Evolutionary conservation across 2,797 vertebrate genomes (phyloP), one percentile per base, ranked within the genome.

Genomic region (Psittacula echo): DNA sequence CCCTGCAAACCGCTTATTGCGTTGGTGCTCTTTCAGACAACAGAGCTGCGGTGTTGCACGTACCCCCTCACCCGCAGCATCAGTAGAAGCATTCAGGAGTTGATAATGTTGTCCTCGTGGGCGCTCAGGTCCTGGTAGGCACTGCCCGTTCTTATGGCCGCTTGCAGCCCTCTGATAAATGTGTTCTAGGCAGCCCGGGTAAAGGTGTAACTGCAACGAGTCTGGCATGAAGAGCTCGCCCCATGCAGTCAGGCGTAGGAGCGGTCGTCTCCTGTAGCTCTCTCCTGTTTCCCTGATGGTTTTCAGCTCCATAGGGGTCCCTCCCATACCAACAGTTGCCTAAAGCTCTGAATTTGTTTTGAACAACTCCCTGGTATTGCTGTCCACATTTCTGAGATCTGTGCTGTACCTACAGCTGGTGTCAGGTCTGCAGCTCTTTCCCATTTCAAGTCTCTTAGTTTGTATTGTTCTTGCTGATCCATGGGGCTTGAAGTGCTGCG

Each of bases 381-480:
- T 32, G 48, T 3, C 27, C 21, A 9, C 10, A 0, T 32, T 48
- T 58, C 53, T 39, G 26, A 67, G 54, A 24, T 19, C 66, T 50
- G 7, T 0, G 0, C 29, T 5, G 34, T 37, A 30, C 56, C 47
- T 42, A 48, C 24, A 45, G 74, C 10, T 4, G 9, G 39, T 0
- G 17, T 16, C 53, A 37, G 34, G 1, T 56, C 78, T 73, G 32
- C 72, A 61, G 48, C 42, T 89, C 3, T 0, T 68, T 29, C 32
- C 20, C 4, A 0, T 42, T 81, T 45, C 39, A 61, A 13, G 32
- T 48, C 29, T 64, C 29, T n/a, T 14, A 2, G 9, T 85, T 42
- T 8, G 5, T 24, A 2, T 7, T 45, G 30, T 34, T 56, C 20
- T 23, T 67, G 32, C 30, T 0, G 4, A 0, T 11, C 53, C 44